Percentiles rank a stretch among this genome's conserved stretches.
These are phyloP conservation scores for Megamerina dolium DNA, from an alignment of 2,888 invertebrate genomes.

Conservation along the genomic window DNA sequence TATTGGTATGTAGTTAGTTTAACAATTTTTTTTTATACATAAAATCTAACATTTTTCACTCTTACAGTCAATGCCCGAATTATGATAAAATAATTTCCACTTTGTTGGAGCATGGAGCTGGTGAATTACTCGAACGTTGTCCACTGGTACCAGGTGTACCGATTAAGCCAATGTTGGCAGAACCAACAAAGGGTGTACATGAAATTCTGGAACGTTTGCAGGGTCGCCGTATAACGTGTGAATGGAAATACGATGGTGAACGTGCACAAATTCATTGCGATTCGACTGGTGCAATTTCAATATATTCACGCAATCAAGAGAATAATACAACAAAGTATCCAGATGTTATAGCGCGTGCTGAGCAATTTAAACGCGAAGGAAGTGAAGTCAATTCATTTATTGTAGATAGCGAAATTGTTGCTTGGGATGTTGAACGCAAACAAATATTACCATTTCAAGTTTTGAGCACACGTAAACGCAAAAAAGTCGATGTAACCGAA, in stretches of 20 bases:
- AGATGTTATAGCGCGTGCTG: constrained; percentile 74
- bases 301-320: constrained; percentile 95
- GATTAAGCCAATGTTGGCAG: constrained; percentile 96
- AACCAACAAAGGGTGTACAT: constrained; percentile 89
- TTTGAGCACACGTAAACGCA: constrained; percentile 89
- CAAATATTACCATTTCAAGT: constrained; percentile 95
- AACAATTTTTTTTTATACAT: neutral
- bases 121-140: constrained; percentile 70
- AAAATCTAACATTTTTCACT: neutral
- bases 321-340: constrained; percentile 94
- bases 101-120: constrained; percentile 69
- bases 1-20: constrained; percentile 62
- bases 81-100: constrained; percentile 79
- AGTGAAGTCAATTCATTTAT: constrained; percentile 70
- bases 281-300: constrained; percentile 63
- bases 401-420: constrained; percentile 94
- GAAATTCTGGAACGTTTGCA: constrained; percentile 82
- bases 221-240: constrained; percentile 87
- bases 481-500: constrained; percentile 58
- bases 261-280: constrained; percentile 85
- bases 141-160: constrained; percentile 88
- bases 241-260: constrained; percentile 99
- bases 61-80: constrained; percentile 89
- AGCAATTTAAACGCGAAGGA: constrained; percentile 51
- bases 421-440: constrained; percentile 82